Evolutionary conservation across 2,797 vertebrate species (phyloP).

Genomic region (Melanotaenia trifasciata): DNA sequence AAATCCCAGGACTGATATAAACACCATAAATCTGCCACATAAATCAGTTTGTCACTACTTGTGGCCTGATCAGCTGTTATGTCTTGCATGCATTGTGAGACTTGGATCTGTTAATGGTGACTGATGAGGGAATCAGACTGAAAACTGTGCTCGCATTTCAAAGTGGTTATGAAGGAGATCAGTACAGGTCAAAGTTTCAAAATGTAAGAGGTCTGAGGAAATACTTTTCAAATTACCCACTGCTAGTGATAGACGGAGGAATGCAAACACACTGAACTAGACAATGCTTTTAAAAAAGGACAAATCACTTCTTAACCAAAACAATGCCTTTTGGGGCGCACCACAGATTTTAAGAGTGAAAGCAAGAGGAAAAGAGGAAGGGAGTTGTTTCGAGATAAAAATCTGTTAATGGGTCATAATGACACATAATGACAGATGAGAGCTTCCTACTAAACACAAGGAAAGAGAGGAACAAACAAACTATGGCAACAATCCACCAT

Average conservation of each 20-base stretch:
- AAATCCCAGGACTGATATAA: conserved; percentile 39
- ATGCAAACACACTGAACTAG: conserved; percentile 32
- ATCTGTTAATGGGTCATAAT: conserved; percentile 86
- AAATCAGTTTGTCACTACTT: conserved; percentile 3
- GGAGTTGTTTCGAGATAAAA: conserved; percentile 86
- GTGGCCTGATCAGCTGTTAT: neutral
- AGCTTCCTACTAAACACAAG: conserved; percentile 79
- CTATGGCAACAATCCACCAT: conserved; percentile 67
- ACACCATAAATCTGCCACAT: conserved; percentile 10
- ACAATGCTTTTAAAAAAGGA: conserved; percentile 41
- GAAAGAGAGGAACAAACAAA: conserved; percentile 82
- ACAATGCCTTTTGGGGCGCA: conserved; percentile 70
- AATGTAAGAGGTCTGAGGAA: neutral
- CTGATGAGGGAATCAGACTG: no score
- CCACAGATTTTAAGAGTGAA: conserved; percentile 55
- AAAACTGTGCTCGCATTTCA: neutral
- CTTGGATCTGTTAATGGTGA: no score
- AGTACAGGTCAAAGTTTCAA: neutral
- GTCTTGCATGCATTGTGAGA: neutral
- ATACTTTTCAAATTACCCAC: neutral
- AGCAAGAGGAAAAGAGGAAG: conserved; percentile 80
- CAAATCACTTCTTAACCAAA: conserved; percentile 46
- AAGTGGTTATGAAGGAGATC: neutral
- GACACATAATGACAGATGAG: conserved; percentile 84
- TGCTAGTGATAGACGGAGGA: conserved; percentile 23